Base-by-base conservation (phyloP, 2,113 vertebrate species). In the Dicrurus megarhynchus region DNA sequence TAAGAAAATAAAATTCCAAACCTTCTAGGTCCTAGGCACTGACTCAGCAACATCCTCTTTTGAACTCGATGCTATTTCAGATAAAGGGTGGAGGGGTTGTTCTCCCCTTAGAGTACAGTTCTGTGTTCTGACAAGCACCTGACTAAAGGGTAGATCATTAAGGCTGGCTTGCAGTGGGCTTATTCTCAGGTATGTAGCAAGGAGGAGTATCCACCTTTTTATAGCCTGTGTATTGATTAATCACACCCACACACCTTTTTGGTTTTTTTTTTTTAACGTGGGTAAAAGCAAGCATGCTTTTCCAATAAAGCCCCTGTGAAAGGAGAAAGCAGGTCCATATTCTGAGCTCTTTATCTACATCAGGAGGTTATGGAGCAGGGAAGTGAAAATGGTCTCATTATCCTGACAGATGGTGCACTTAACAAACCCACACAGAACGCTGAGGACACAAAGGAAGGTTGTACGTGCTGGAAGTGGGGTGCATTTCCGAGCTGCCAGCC, bases 341-440 rank as follows among this genome's bases (percentile, higher is more conserved):
- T 84, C 50, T 2, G 16, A 71, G 32, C 26, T 67, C 57, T 94
- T 75, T 24, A 37, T 67, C 63, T 67, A 3, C 42, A 84, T 23
- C 55, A 50, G 68, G 42, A 88, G 26, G 41, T 81, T 93, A 88
- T 59, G 33, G 63, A 96, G 67, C 50, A 88, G 68, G 33, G 68
- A 86, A 85, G 73, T n/a, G 39, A 88, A 96, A 95, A 90, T 19
- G 30, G 64, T 63, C 86, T 84, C 35, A 37, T 92, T 89, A 91
- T 63, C 42, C 83, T 81, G 39, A 89, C 86, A 95, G 93, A 95
- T 75, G 86, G 83, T 81, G 44, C 79, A 41, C 68, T 84, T 75
- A 74, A 33, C 87, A 90, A 92, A 90, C 68, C 85, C 76, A 83
- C 63, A 37, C 61, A 65, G 87, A 35, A 73, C 41, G 10, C 27